Conservation (phyloP, 2,113 vertebrate genomes). For the Irena cyanogastra region DNA sequence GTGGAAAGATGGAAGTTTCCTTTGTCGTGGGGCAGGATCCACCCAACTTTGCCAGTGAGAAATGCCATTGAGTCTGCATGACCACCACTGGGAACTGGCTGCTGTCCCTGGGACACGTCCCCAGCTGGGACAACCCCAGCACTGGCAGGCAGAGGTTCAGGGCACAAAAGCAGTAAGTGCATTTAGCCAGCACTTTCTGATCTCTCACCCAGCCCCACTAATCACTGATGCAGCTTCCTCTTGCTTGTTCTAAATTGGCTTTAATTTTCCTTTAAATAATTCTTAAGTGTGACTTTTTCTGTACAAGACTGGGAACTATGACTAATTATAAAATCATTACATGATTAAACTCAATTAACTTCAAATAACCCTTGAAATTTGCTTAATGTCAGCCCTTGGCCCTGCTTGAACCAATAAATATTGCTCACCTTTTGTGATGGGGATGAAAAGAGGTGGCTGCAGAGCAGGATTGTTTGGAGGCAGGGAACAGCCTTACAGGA, state of each 20-base stretch:
- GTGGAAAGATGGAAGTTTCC: slow-evolving; percentile 9
- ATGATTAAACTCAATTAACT: slow-evolving; percentile 79
- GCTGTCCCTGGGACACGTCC: background rate
- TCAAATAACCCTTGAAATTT: slow-evolving; percentile 75
- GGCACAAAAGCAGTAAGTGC: background rate
- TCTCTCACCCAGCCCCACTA: background rate
- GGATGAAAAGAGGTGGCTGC: slow-evolving; percentile 1
- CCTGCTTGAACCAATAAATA: slow-evolving; percentile 61
- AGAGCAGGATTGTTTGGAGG: background rate
- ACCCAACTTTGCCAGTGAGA: background rate
- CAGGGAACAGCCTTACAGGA: background rate
- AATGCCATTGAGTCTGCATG: background rate
- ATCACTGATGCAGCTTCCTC: background rate
- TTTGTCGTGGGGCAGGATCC: background rate
- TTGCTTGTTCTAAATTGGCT: background rate
- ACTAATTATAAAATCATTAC: slow-evolving; percentile 73
- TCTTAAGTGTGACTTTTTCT: slow-evolving; percentile 43
- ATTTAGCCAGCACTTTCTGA: background rate
- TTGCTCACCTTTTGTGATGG: slow-evolving; percentile 58
- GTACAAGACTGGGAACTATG: slow-evolving; percentile 55
- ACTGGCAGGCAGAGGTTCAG: background rate
- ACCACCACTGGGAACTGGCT: background rate
- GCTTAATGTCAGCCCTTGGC: slow-evolving; percentile 72
- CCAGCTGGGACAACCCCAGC: background rate
- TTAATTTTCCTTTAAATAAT: slow-evolving; percentile 45